Evolutionary conservation across 2,888 invertebrate genomes (phyloP), one percentile per base, ranked within the genome.

Genomic region (Margaritifera margaritifera): DNA sequence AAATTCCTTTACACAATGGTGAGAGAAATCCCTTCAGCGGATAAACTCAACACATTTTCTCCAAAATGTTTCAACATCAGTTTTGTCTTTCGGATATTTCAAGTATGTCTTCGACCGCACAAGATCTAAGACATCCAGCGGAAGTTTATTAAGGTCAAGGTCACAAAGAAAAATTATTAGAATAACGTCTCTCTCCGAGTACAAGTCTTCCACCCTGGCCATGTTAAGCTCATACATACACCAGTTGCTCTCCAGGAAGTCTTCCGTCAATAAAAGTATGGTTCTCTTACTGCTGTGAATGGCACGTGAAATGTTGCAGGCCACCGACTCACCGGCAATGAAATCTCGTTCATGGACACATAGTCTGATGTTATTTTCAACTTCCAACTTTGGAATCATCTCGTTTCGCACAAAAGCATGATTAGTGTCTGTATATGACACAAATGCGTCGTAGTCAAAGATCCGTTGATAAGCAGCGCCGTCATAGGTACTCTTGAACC

Each of bases 151-250:
- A 42, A 42, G 42, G 11, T 42, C 11, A 42, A 11, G 42, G 11
- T 42, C 42, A 42, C 11, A 2, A 42, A 42, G 42, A 42, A 42
- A 11, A 42, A 42, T 42, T 1, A 42, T 42, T 8, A 42, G 42
- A 42, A 42, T 42, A 42, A 42, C 42, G 42, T 42, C 11, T 11
- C 42, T 42, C 11, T 42, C 42, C 2, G 42, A 42, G 42, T 50
- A 61, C 50, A 61, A 42, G 31, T 50, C 50, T 50, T 61, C 50
- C 2, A 61, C 22, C 50, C 61, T 27, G 24, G 61, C 61, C 61
- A 61, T 61, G 50, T 61, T 61, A 20, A 61, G 50, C 22, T 50
- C 61, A 31, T 61, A 61, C 61, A 60, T 60, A n/a, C 61, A 60
- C 61, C 51, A 61, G 22, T 61, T n/a, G 5, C 42, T 42, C 42